These are phyloP conservation scores for Colaptes auratus DNA, from an alignment of 2,113 vertebrate species.

Conservation along the genomic window DNA sequence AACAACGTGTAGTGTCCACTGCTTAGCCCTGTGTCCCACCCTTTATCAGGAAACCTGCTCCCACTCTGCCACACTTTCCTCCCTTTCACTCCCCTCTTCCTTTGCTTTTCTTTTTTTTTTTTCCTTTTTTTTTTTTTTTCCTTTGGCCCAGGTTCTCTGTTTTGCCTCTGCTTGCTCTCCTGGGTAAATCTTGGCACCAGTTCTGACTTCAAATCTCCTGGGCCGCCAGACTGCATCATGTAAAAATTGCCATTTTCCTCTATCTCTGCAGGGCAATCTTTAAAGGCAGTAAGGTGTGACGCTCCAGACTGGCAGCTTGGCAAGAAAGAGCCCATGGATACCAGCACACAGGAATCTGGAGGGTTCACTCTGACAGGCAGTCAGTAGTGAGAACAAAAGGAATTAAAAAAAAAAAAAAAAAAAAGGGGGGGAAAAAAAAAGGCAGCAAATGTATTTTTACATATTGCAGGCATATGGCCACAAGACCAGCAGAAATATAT, in stretches of 20 bases:
- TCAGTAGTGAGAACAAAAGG: slow-evolving; percentile 81
- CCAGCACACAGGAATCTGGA: slow-evolving; percentile 89
- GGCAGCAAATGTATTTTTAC: slow-evolving; percentile 77
- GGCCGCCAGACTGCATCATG: slow-evolving; percentile 95
- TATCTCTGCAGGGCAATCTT: slow-evolving; percentile 99
- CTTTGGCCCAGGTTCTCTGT: slow-evolving; percentile 80
- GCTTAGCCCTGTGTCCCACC: slow-evolving; percentile 17
- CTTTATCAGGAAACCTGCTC: slow-evolving; percentile 37
- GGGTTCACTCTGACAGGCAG: slow-evolving; percentile 80
- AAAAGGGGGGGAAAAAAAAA: not conserved
- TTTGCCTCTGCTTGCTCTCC: slow-evolving; percentile 87
- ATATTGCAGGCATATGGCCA: slow-evolving; percentile 83
- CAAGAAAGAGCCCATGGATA: slow-evolving; percentile 92
- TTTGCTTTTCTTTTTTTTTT: slow-evolving; percentile 15
- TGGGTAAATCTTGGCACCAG: slow-evolving; percentile 98
- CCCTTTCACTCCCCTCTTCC: not conserved
- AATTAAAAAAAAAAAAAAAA: slow-evolving; percentile 40
- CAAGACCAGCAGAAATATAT: slow-evolving; percentile 81
- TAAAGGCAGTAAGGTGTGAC: slow-evolving; percentile 99
- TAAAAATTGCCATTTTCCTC: slow-evolving; percentile 91
- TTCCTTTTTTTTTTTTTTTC: slow-evolving; percentile 1
- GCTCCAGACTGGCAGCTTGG: slow-evolving; percentile 99
- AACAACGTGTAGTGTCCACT: slow-evolving; percentile 53
- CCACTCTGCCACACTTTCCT: slow-evolving; percentile 5
- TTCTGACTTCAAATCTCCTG: slow-evolving; percentile 98